These are phyloP conservation scores for Ceratina australensis DNA, from an alignment of 1,140 invertebrate genomes.

Conservation along the genomic window DNA sequence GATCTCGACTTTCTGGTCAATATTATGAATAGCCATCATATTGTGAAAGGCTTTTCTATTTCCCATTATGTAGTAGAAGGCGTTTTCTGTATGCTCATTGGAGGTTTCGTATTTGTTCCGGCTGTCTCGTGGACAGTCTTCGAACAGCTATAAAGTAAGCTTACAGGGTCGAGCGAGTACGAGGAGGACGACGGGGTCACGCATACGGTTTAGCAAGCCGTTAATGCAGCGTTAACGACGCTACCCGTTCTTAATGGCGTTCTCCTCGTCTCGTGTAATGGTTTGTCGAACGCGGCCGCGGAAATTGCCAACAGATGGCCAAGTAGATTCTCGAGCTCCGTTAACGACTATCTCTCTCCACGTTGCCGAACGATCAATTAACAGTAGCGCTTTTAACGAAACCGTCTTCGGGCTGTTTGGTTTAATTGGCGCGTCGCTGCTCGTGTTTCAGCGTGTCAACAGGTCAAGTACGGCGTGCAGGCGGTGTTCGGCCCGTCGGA, in stretches of 20 bases:
- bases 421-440: background rate
- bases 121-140: background rate
- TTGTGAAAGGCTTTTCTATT: too few species aligned
- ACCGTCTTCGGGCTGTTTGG: background rate
- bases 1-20: too few species aligned
- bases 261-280: constrained; percentile 8
- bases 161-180: constrained; percentile 2
- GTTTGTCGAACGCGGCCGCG: constrained; percentile 9
- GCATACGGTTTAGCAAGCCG: constrained; percentile 27
- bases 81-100: too few species aligned
- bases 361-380: background rate
- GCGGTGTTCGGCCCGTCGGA: constrained; percentile 85
- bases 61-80: too few species aligned
- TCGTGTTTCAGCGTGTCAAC: constrained; percentile 82
- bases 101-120: too few species aligned
- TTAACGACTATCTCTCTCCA: background rate
- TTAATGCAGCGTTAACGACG: constrained; percentile 54
- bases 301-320: constrained; percentile 4
- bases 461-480: constrained; percentile 82
- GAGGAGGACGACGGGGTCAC: constrained; percentile 12
- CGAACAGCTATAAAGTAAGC: constrained; percentile 18
- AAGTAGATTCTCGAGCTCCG: background rate
- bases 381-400: background rate
- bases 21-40: too few species aligned
- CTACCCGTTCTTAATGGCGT: constrained; percentile 23